Conservation (phyloP, 1,140 invertebrate species). For the Prorops nasuta region DNA sequence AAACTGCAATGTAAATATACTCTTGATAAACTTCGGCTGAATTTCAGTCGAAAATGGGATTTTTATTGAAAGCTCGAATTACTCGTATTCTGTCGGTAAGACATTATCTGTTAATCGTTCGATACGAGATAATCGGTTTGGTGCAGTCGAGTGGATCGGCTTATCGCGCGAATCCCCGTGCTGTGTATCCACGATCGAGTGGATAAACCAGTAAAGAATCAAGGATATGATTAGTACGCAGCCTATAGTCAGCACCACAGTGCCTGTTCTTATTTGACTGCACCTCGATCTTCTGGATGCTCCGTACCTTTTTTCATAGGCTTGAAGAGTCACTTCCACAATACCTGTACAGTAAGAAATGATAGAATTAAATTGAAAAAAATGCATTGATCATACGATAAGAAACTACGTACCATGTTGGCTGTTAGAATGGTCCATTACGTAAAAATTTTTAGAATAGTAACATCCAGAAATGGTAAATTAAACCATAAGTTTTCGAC, state of each 20-base stretch:
- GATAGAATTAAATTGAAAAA: not conserved
- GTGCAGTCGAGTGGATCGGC: too few relatives aligned
- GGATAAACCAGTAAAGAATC: constrained; percentile 33
- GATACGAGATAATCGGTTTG: constrained; percentile 3
- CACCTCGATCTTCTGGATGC: too few relatives aligned
- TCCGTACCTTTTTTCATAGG: constrained; percentile 24
- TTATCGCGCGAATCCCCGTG: constrained; percentile 1
- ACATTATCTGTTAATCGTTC: constrained; percentile 8
- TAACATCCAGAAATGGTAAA: too few relatives aligned
- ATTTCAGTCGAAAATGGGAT: too few relatives aligned
- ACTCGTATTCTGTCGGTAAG: constrained; percentile 20
- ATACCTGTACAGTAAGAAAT: constrained; percentile 23
- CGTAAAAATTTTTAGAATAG: too few relatives aligned
- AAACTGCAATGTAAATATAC: constrained; percentile 15
- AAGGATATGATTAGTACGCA: constrained; percentile 20
- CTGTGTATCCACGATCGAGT: constrained; percentile 21
- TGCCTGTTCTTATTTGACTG: constrained; percentile 6
- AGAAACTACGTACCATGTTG: not conserved
- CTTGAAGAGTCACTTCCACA: constrained; percentile 26
- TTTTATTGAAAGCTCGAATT: too few relatives aligned
- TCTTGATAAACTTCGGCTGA: too few relatives aligned
- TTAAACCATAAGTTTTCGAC: too few relatives aligned
- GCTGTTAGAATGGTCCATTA: not conserved
- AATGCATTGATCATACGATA: too few relatives aligned
- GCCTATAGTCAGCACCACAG: constrained; percentile 19